Base-by-base conservation (phyloP, 2,113 vertebrate species). In the Mustela nigripes region DNA sequence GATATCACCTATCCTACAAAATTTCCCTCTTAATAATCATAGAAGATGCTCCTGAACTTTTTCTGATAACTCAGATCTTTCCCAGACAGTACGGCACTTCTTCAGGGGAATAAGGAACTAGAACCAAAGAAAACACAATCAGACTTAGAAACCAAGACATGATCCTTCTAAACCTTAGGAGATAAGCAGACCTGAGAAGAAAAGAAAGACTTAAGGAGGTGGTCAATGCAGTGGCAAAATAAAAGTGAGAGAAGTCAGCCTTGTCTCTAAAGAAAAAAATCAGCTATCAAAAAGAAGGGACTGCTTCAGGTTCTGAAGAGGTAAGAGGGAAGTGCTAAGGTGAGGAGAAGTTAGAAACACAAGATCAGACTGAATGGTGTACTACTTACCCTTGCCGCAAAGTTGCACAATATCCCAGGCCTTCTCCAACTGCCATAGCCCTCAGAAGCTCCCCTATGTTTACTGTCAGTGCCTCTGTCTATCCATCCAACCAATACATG, bases 1-100 rank as follows among this genome's bases (percentile, higher is more conserved):
- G 0, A 74, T 97, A 95, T 97, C 98, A 96, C 0, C 84, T 84
- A 93, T 85, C 96, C 98, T 97, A 98, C 45, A 94, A 81, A 97
- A 97, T 85, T 98, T 98, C 97, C 97, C 93, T 98, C 69, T 90
- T 94, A 67, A 85, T 39, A 42, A 50, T 50, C 65, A 84, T 5
- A 88, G 39, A 94, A 79, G 45, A 95, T 14, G 33, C 80, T 90
- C 81, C 78, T 74, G 21, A 89, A 89, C 79, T 95, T 86, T 79
- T 79, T 74, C 89, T 78, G 50, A 48, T 69, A 87, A 48, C 50
- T 63, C 39, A 48, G 42, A 73, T 94, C 73, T 76, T 92, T 86
- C 26, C 78, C 60, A 90, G 21, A 82, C 7, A 89, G 18, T 71
- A 16, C 0, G 36, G 71, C 33, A 84, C 24, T 84, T 80, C 79